Evolutionary conservation across 2,888 invertebrate species (phyloP).

Genomic region (Lagria hirta): DNA sequence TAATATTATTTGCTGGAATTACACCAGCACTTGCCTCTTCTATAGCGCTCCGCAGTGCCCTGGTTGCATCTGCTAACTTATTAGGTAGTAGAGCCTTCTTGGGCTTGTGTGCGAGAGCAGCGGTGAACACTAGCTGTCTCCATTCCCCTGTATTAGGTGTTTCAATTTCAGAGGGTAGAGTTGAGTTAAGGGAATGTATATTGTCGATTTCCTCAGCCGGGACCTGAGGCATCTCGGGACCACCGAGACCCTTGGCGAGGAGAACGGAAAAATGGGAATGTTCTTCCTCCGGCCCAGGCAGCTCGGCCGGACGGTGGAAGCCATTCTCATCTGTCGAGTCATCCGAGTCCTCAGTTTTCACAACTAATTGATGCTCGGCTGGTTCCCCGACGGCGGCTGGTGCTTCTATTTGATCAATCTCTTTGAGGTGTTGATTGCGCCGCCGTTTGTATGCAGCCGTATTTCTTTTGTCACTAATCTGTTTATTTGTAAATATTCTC

Average conservation of each 20-base stretch:
- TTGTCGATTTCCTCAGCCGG: not conserved
- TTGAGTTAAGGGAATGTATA: not conserved
- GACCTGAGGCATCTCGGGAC: not conserved
- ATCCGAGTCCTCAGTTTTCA: not conserved
- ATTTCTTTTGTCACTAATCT: conserved; percentile 22
- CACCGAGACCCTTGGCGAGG: conserved; percentile 5
- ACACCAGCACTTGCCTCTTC: conserved; percentile 10
- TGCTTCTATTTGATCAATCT: no score
- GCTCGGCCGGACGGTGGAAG: not conserved
- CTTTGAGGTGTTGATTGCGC: conserved; percentile 11
- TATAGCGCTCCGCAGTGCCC: conserved; percentile 20
- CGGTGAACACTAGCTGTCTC: no score
- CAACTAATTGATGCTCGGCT: not conserved
- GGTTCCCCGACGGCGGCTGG: not conserved
- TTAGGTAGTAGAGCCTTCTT: conserved; percentile 6
- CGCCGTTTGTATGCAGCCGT: conserved; percentile 8
- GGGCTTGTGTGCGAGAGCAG: conserved; percentile 8
- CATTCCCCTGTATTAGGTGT: no score
- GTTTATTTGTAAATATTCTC: conserved; percentile 19
- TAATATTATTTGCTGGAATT: no score
- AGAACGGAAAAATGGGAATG: not conserved
- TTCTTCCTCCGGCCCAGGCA: conserved; percentile 2
- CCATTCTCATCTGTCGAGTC: conserved; percentile 3
- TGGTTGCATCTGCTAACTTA: conserved; percentile 14
- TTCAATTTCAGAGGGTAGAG: no score